Evolutionary conservation across 2,113 vertebrate species (phyloP), one percentile per base, ranked within the genome.

Genomic region (Propithecus coquereli): DNA sequence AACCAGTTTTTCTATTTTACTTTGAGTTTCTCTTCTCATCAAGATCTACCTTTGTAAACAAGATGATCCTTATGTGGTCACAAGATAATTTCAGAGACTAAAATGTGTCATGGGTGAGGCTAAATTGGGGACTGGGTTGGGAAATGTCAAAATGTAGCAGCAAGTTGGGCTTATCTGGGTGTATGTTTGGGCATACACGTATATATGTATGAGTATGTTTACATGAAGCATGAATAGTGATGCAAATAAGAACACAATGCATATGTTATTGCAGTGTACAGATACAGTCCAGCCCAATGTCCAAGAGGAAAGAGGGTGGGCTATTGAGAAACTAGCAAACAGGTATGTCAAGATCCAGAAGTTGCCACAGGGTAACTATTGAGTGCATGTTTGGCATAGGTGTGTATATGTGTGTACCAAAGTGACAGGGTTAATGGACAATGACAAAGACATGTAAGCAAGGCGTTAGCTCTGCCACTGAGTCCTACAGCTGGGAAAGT

Each of bases 1-100:
- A 87, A 88, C 37, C 81, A 89, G 54, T 77, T 94, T 90, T 95
- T 87, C 94, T 94, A 88, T 86, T 90, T 76, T 97, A 89, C 93
- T 81, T 87, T 92, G 82, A 81, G 90, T 95, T 98, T 93, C 87
- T 59, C 97, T 79, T 93, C 96, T 97, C 92, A 92, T 96, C 89
- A 97, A 87, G 66, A 93, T 79, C 94, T 94, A 74, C 27, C 73
- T 89, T n/a, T 57, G 45, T 43, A 94, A 65, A 81, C 63, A 88
- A 68, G 94, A 96, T 77, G 68, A 92, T 65, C 52, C 84, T 86
- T 45, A 76, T 61, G 40, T 0, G 40, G 89, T 89, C 74, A 82
- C 34, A 43, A 87, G 70, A 77, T 96, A 59, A 93, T 90, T 96
- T 91, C 90, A 97, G 79, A 92, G 63, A 88, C 81, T 54, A 57